A percentile compares a stretch with the other conserved stretches of the same genome.
Evolutionary conservation across 64 coral and sea anemone genomes (phyloP).

Genomic region (Montipora foliosa): DNA sequence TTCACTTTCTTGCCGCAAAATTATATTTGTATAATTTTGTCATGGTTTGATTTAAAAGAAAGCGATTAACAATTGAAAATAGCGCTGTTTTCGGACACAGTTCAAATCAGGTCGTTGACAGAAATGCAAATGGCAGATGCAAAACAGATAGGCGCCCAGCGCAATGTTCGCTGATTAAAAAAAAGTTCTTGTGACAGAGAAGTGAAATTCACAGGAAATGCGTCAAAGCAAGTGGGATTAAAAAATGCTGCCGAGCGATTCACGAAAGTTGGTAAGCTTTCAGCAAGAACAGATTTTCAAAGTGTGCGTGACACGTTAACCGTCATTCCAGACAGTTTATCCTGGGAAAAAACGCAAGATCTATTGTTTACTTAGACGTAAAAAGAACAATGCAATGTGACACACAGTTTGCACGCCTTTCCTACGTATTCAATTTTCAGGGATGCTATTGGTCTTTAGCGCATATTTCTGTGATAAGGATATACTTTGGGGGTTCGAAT

Average conservation of each 20-base stretch:
- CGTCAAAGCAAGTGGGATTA: not conserved
- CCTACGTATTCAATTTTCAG: constrained; percentile 9
- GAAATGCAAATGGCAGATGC: not conserved
- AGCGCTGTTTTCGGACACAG: constrained; percentile 10
- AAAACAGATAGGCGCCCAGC: constrained; percentile 4
- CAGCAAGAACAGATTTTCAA: not conserved
- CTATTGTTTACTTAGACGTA: not conserved
- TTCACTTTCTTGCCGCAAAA: not conserved
- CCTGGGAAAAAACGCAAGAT: not conserved
- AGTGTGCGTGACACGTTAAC: constrained; percentile 13
- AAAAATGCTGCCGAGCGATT: constrained; percentile 35
- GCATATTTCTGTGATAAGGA: constrained; percentile 29
- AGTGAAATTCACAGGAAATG: constrained; percentile 1
- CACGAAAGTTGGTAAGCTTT: constrained; percentile 44
- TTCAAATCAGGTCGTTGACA: not conserved
- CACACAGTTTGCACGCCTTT: constrained; percentile 24
- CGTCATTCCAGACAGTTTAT: not conserved
- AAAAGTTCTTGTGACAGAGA: constrained; percentile 33
- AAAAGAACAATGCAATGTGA: constrained; percentile 13
- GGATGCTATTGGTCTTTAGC: constrained; percentile 16
- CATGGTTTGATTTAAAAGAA: not conserved
- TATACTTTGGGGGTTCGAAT: constrained; percentile 9
- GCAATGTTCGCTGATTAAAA: constrained; percentile 21
- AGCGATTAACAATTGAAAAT: not conserved
- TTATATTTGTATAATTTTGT: not conserved